Evolutionary conservation across 2,113 vertebrate species (phyloP).

Genomic region (Propithecus coquereli): DNA sequence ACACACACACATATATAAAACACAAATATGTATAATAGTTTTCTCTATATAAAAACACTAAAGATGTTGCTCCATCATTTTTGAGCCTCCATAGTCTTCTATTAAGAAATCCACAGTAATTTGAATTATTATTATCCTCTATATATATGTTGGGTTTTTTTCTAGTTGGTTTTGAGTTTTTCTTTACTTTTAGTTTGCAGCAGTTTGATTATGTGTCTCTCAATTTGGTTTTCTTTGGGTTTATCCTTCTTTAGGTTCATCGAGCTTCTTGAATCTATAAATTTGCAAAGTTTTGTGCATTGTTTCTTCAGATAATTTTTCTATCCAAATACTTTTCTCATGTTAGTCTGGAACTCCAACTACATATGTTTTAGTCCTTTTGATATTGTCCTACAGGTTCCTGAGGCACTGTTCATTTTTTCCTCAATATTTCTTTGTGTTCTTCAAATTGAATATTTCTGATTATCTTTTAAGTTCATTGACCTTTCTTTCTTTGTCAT

Average conservation of each 20-base stretch:
- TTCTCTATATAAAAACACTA: not conserved
- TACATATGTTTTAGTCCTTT: not conserved
- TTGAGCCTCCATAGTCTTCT: not conserved
- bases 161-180: not conserved
- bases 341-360: not conserved
- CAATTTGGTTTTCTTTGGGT: not conserved
- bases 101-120: conserved; percentile 3
- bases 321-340: not conserved
- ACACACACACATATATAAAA: not conserved
- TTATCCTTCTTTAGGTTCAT: not conserved
- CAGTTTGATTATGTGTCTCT: not conserved
- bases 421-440: not conserved
- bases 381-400: not conserved
- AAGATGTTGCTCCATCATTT: not conserved
- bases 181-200: not conserved
- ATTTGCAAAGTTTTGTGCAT: not conserved
- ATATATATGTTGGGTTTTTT: not conserved
- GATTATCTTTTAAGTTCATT: not conserved
- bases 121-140: not conserved
- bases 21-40: not conserved
- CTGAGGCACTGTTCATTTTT: not conserved
- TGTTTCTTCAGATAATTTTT: conserved; percentile 27
- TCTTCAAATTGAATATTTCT: conserved; percentile 10
- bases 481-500: not conserved
- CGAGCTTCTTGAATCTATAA: conserved; percentile 14